These are phyloP conservation scores for Nephrocerus scutellatus DNA, from an alignment of 2,888 invertebrate genomes.

Conservation along the genomic window DNA sequence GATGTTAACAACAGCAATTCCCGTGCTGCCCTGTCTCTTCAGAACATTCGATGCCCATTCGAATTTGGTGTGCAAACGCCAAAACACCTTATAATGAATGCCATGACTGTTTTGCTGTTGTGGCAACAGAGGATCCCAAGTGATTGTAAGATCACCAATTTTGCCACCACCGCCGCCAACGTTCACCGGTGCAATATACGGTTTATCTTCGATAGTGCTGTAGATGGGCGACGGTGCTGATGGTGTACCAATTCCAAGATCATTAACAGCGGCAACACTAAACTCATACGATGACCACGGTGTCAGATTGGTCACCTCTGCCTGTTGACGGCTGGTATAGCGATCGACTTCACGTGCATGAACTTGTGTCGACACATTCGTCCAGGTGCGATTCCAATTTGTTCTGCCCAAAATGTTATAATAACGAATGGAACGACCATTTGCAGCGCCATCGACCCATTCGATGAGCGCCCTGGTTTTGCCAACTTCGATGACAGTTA, in stretches of 20 bases:
- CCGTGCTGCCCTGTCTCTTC: conserved; percentile 61
- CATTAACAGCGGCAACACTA: conserved; percentile 80
- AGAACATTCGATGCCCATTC: conserved; percentile 70
- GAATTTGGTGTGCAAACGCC: conserved; percentile 67
- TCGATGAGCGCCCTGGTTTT: conserved; percentile 70
- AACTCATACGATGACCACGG: conserved; percentile 91
- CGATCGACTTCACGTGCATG: conserved; percentile 67
- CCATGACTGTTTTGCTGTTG: conserved; percentile 84
- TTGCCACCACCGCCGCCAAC: conserved; percentile 93
- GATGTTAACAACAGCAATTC: conserved; percentile 71
- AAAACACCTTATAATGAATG: conserved; percentile 83
- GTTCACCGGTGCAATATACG: conserved; percentile 68
- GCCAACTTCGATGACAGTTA: conserved; percentile 70
- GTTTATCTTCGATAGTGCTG: conserved; percentile 73
- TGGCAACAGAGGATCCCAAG: conserved; percentile 71
- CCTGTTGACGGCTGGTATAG: conserved; percentile 70
- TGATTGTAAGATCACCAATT: conserved; percentile 87
- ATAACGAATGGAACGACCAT: conserved; percentile 70
- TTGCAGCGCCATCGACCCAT: conserved; percentile 85
- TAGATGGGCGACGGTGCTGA: conserved; percentile 82
- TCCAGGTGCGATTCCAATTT: conserved; percentile 80
- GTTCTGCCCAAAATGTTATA: conserved; percentile 80
- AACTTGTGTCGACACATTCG: conserved; percentile 52
- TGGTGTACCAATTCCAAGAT: conserved; percentile 70
- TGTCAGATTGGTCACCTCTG: conserved; percentile 63